These are phyloP conservation scores for Eupithecia vulgata DNA, from an alignment of 2,888 invertebrate species.

Conservation along the genomic window DNA sequence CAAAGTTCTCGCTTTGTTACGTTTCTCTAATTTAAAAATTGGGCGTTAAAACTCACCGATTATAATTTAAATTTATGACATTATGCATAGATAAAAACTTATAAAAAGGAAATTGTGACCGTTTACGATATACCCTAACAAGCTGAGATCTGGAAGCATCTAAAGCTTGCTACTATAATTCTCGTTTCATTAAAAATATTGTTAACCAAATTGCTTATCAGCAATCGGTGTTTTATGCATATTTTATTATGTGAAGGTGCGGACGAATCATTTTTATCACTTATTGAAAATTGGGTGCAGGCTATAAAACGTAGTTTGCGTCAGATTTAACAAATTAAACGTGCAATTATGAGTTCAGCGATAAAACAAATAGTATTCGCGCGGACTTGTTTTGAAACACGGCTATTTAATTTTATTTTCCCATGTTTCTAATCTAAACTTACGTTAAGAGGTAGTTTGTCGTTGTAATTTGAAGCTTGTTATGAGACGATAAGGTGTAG, in stretches of 20 bases:
- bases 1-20: constrained; percentile 67
- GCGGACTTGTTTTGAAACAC: constrained; percentile 71
- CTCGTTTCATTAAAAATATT: constrained; percentile 54
- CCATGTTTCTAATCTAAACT: constrained; percentile 72
- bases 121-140: constrained; percentile 69
- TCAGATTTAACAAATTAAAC: constrained; percentile 59
- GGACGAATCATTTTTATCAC: constrained; percentile 34
- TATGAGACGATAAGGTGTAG: constrained; percentile 42
- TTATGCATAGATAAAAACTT: constrained; percentile 69
- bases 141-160: constrained; percentile 55
- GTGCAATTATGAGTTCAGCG: constrained; percentile 63
- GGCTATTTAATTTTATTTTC: constrained; percentile 69
- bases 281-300: constrained; percentile 31
- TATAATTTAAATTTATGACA: constrained; percentile 78
- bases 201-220: constrained; percentile 49
- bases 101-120: constrained; percentile 69
- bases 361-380: constrained; percentile 82
- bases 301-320: constrained; percentile 31
- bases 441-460: constrained; percentile 31
- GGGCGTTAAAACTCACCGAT: constrained; percentile 79
- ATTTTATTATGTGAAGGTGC: constrained; percentile 34
- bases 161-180: constrained; percentile 56
- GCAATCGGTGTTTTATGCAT: constrained; percentile 48
- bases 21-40: constrained; percentile 78
- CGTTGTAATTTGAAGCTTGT: constrained; percentile 51